Evolutionary conservation across 2,797 vertebrate species (phyloP), one percentile per base, ranked within the genome.

Genomic region (Hippocampus kuda): DNA sequence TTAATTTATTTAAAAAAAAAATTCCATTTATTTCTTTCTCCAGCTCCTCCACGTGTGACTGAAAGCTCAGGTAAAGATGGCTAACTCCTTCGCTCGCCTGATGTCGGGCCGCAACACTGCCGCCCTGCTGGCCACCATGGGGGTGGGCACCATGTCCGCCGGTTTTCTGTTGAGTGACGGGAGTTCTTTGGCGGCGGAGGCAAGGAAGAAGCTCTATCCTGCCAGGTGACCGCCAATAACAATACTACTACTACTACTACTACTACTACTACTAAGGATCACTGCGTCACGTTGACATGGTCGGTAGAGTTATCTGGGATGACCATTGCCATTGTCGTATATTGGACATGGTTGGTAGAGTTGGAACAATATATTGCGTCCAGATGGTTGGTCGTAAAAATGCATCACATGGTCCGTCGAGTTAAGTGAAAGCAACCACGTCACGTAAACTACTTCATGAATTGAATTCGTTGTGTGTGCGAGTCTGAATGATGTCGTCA

Each of bases 21-120:
- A 38, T 38, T 38, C 34, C 34, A 38, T 46, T 15, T 15, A 46
- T 46, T 46, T 46, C 10, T 22, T 3, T 15, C 66, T 41, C 22
- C 10, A 57, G 51, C 27, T 56, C 30, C 30, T 56, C 38, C 30
- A 15, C 34, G 42, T 15, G n/a, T 9, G 66, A 76, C 49, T 26
- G 20, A 72, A 59, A 68, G 49, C 64, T 18, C 7, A 66, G 62
- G 34, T 48, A 49, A 20, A 81, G 70, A 96, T 96, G 94, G 90
- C 94, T 54, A 85, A 85, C 82, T 86, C 90, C 44, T 95, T 95
- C 88, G 91, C 90, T 3, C 93, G 91, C 71, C 72, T 96, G 80
- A 81, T 96, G 68, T 89, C 91, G 16, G 84, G 93, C 73, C 92
- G 92, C 9, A 91, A 83, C 49, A 87, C 89, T 6, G 88, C 92